Evolutionary conservation across 1,140 invertebrate genomes (phyloP), one percentile per base, ranked within the genome.

Genomic region (Campoletis sonorensis): DNA sequence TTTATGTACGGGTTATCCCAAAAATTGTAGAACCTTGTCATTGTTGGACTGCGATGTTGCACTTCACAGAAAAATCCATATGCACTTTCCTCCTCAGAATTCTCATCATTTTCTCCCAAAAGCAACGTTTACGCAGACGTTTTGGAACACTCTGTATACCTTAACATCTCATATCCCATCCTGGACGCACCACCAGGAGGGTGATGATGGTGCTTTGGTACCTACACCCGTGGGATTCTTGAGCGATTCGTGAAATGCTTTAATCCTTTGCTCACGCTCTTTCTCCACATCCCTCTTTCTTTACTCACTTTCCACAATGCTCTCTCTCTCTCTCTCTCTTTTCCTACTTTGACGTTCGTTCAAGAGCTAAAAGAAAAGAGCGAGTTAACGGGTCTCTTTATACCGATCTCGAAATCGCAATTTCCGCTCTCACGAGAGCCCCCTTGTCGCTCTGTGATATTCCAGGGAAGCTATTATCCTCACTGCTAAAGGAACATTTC

Each of bases 321-420:
- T 23, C 23, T n/a, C n/a, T n/a, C n/a, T n/a, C n/a, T n/a, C n/a
- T n/a, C n/a, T n/a, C n/a, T n/a, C n/a, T n/a, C n/a, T 64, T 16
- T 64, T 10, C n/a, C 23, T 23, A 54, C 54, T 77, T 15, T 26
- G 18, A 33, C 11, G 3, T 77, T 49, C 18, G 23, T 23, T 18
- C 73, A 13, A 21, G 27, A 54, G 51, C 54, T 61, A 30, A 77
- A 77, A 61, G 27, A 61, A 61, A 61, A 64, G 21, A n/a, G 21
- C 71, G 21, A 4, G 26, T 75, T 33, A 45, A 18, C 23, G 49
- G 23, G 73, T 23, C 54, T 77, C 54, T 58, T 33, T 64, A 77
- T 77, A 77, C 73, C 80, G 70, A 71, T 81, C 75, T 77, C 26
- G 77, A 81, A 81, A 81, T 81, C 80, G 80, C 71, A 78, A 78